Percentiles rank a stretch among this genome's conserved stretches.
These are phyloP conservation scores for Odontophorus gujanensis DNA, from an alignment of 2,113 vertebrate genomes.

Conservation along the genomic window DNA sequence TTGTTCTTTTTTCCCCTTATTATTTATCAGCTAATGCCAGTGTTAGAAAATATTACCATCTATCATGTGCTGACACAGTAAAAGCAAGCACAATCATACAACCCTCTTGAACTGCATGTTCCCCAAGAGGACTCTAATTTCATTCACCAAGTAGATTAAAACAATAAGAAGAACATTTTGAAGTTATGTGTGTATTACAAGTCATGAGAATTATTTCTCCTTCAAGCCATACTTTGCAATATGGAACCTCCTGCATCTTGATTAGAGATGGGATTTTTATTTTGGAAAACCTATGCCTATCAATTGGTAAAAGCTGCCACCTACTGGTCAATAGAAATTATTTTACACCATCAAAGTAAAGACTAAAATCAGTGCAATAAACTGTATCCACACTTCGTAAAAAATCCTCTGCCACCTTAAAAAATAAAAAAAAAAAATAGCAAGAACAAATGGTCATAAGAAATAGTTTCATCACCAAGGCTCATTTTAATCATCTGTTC, in stretches of 20 bases:
- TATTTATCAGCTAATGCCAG: background rate
- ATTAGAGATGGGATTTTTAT: background rate
- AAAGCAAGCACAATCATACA: background rate
- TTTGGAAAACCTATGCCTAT: conserved; percentile 10
- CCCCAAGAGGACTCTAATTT: background rate
- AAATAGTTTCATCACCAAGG: conserved; percentile 7
- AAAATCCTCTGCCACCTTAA: background rate
- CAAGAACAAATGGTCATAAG: background rate
- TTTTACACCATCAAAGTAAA: background rate
- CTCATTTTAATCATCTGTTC: conserved; percentile 17
- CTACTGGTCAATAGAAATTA: conserved; percentile 71
- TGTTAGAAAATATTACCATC: background rate
- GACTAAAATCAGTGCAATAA: background rate
- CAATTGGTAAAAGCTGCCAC: conserved; percentile 78
- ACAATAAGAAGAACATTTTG: background rate
- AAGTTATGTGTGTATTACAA: background rate
- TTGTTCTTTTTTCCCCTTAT: background rate
- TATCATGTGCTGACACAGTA: background rate
- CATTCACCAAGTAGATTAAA: background rate
- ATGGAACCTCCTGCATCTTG: conserved; percentile 22
- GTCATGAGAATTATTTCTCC: background rate
- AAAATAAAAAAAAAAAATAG: background rate
- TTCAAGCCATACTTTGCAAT: background rate
- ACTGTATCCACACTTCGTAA: background rate
- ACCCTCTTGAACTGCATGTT: background rate